Evolutionary conservation across 1,140 invertebrate species (phyloP).

Genomic region (Musca domestica): DNA sequence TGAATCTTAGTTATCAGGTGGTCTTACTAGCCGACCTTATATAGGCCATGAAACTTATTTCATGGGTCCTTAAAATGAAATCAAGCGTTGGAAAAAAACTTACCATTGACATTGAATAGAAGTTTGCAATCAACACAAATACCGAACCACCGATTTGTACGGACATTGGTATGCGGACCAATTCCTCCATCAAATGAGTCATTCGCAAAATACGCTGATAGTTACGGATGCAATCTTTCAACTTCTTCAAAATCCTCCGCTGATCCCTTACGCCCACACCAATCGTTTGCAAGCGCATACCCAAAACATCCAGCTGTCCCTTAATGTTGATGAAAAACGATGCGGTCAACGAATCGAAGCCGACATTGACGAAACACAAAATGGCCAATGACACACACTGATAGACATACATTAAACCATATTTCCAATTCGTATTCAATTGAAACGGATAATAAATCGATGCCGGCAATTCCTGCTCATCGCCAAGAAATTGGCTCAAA

Average conservation of each 20-base stretch:
- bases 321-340: conserved; percentile 41
- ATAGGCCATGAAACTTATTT: too few relatives aligned
- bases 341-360: conserved; percentile 40
- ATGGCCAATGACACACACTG: conserved; percentile 32
- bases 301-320: conserved; percentile 42
- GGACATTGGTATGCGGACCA: conserved; percentile 41
- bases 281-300: conserved; percentile 31
- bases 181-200: conserved; percentile 28
- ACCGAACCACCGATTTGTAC: conserved; percentile 42
- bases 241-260: conserved; percentile 8
- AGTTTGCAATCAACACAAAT: conserved; percentile 44
- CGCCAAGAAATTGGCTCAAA: not conserved
- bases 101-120: conserved; percentile 39
- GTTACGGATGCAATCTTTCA: conserved; percentile 35
- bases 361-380: conserved; percentile 36
- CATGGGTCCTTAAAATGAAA: too few relatives aligned
- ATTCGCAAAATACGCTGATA: conserved; percentile 33
- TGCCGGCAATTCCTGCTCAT: conserved; percentile 12
- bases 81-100: too few relatives aligned
- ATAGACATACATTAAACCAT: conserved; percentile 25
- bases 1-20: too few relatives aligned
- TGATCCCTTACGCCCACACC: not conserved
- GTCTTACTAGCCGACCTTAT: too few relatives aligned
- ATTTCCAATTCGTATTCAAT: conserved; percentile 15
- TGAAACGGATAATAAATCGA: conserved; percentile 10